Evolutionary conservation across 2,113 vertebrate species (phyloP).

Genomic region (Semicossyphus pulcher): DNA sequence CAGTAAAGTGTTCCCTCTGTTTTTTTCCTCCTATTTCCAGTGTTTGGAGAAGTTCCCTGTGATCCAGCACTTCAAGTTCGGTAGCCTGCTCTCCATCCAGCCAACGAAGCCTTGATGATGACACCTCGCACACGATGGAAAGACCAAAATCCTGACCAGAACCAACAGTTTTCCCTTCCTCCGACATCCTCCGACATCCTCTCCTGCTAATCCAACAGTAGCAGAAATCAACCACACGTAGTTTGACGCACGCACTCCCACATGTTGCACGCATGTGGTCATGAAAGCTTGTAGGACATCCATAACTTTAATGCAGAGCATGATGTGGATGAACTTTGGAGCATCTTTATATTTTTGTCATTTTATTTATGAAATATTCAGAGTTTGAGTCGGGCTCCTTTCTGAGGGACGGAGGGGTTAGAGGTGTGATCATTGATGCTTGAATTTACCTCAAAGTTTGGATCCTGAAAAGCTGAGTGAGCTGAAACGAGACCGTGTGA

Average conservation of each 20-base stretch:
- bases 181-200: constrained; percentile 25
- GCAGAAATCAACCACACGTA: constrained; percentile 38
- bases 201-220: constrained; percentile 26
- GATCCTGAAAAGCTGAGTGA: constrained; percentile 9
- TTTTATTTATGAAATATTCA: constrained; percentile 63
- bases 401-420: constrained; percentile 4
- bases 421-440: constrained; percentile 22
- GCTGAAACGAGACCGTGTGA: not conserved
- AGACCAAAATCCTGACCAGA: constrained; percentile 52
- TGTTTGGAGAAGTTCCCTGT: constrained; percentile 99
- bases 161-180: constrained; percentile 14
- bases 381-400: constrained; percentile 25
- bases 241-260: constrained; percentile 26
- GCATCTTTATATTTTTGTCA: constrained; percentile 31
- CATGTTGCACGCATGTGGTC: constrained; percentile 21
- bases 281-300: constrained; percentile 32
- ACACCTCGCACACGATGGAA: constrained; percentile 32
- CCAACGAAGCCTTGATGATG: constrained; percentile 86
- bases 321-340: constrained; percentile 42
- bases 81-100: constrained; percentile 96
- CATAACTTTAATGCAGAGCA: constrained; percentile 18
- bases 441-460: constrained; percentile 23
- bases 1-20: not conserved
- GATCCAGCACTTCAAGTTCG: constrained; percentile 99
- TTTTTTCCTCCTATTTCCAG: constrained; percentile 69